A percentile compares a stretch with the other conserved stretches of the same genome.
Conservation (phyloP, 2,797 vertebrate genomes). For the Notolabrus celidotus region DNA sequence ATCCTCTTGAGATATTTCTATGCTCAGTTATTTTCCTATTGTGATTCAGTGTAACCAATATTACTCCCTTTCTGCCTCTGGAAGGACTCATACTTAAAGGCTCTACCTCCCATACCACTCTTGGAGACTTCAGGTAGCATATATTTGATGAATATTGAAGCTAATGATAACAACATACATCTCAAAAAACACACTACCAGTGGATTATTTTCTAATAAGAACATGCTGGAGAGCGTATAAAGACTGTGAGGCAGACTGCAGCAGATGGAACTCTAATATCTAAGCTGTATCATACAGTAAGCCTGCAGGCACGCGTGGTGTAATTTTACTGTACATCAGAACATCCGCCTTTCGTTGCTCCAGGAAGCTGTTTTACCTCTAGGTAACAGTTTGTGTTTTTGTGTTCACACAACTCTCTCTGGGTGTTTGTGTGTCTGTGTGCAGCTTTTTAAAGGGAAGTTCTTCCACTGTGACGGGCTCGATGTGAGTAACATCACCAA, state of each 20-base stretch:
- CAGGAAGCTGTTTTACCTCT: conserved; percentile 36
- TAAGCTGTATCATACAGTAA: conserved; percentile 23
- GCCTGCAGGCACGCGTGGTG: conserved; percentile 15
- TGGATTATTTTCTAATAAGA: conserved; percentile 42
- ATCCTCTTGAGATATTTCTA: neutral
- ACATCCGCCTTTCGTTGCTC: conserved; percentile 6
- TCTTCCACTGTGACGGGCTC: conserved; percentile 92
- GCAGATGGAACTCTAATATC: conserved; percentile 43
- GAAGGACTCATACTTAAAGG: too few species aligned
- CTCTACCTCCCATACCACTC: too few species aligned
- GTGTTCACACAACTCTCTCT: conserved; percentile 37
- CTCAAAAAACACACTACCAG: conserved; percentile 9
- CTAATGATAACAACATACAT: conserved; percentile 25
- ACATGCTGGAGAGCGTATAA: conserved; percentile 27
- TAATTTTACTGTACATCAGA: conserved; percentile 31
- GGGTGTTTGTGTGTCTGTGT: conserved; percentile 41
- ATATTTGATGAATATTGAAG: conserved; percentile 6
- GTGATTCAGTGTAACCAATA: neutral
- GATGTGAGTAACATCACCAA: conserved; percentile 94
- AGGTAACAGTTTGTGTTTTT: conserved; percentile 25
- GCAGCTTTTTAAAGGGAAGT: conserved; percentile 98
- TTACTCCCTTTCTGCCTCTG: neutral
- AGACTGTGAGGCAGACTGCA: conserved; percentile 39
- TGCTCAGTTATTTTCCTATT: neutral
- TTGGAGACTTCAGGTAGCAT: too few species aligned